Base-by-base conservation (phyloP, 2,113 vertebrate genomes). In the Pedionomus torquatus region DNA sequence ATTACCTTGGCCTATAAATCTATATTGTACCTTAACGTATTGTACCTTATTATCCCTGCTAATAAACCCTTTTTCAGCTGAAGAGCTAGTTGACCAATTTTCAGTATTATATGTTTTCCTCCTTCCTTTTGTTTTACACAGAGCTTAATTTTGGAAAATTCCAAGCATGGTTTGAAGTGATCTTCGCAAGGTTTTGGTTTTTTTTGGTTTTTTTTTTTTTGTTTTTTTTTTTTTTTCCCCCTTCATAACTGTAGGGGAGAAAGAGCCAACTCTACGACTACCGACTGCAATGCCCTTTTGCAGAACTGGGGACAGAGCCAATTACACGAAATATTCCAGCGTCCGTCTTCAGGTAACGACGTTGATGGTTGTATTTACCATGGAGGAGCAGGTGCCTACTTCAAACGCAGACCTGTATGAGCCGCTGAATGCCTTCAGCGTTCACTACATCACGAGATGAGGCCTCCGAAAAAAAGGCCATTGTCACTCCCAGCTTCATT, bases 401-500 rank as follows among this genome's bases (percentile, higher is more conserved):
- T 83, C 15, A 80, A 77, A 80, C 49, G 63, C 0, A 0, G 81
- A 31, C 65, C 61, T 65, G 68, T 57, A 33, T 11, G 70, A 94
- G 89, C 72, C 48, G 49, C 31, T 54, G 39, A 48, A 35, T 15
- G n/a, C 57, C 60, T 91, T 81, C 87, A 63, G 30, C 1, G 0
- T 25, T 77, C 46, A 21, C 4, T 10, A 33, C 30, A 43, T 7
- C 78, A 79, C 0, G 5, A 94, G 90, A 63, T 7, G 24, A 91
- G 65, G 66, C 65, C 65, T 46, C 54, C 2, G n/a, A 3, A 60
- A 92, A 90, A 95, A 85, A 84, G 54, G 68, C 84, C 76, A 75
- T 10, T 41, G 80, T 74, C 46, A 19, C 31, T 83, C 18, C 21
- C 63, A 74, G 54, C 37, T 39, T 44, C 41, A 76, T 83, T 95